These are phyloP conservation scores for Daktulosphaira vitifoliae DNA, from an alignment of 1,140 invertebrate species.

Conservation along the genomic window DNA sequence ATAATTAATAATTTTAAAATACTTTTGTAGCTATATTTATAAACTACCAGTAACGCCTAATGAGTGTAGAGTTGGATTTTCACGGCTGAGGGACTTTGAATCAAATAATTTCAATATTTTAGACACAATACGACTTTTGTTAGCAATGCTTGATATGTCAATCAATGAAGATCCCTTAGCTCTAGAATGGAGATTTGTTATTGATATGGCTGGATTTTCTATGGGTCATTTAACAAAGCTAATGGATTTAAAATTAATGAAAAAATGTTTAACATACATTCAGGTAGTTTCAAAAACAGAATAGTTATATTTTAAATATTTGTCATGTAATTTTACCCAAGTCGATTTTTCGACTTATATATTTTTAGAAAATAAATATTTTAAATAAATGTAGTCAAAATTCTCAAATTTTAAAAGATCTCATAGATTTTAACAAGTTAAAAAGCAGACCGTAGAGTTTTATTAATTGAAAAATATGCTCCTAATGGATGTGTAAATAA, in stretches of 20 bases:
- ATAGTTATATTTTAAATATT: background rate
- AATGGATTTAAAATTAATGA: slow-evolving; percentile 8
- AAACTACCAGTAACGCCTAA: background rate
- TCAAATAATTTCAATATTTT: slow-evolving; percentile 5
- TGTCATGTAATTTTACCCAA: too few species aligned
- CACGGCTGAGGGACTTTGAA: slow-evolving; percentile 6
- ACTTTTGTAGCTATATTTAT: slow-evolving; percentile 3
- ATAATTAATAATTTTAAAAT: background rate
- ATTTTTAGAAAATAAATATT: too few species aligned
- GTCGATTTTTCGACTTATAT: too few species aligned
- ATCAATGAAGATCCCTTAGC: slow-evolving; percentile 14
- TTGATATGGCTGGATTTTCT: slow-evolving; percentile 30
- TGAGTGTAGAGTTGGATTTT: slow-evolving; percentile 6
- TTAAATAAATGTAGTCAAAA: too few species aligned
- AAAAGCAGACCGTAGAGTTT: too few species aligned
- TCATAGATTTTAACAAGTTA: too few species aligned
- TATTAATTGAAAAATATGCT: too few species aligned
- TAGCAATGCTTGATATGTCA: slow-evolving; percentile 23
- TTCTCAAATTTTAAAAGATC: too few species aligned
- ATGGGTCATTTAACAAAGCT: slow-evolving; percentile 26
- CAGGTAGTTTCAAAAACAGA: slow-evolving; percentile 16
- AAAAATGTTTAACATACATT: slow-evolving; percentile 27
- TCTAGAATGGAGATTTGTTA: slow-evolving; percentile 5
- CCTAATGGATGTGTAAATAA: too few species aligned
- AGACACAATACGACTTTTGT: slow-evolving; percentile 10